These are phyloP conservation scores for Pipistrellus kuhlii DNA, from an alignment of 2,797 vertebrate species.

Conservation along the genomic window DNA sequence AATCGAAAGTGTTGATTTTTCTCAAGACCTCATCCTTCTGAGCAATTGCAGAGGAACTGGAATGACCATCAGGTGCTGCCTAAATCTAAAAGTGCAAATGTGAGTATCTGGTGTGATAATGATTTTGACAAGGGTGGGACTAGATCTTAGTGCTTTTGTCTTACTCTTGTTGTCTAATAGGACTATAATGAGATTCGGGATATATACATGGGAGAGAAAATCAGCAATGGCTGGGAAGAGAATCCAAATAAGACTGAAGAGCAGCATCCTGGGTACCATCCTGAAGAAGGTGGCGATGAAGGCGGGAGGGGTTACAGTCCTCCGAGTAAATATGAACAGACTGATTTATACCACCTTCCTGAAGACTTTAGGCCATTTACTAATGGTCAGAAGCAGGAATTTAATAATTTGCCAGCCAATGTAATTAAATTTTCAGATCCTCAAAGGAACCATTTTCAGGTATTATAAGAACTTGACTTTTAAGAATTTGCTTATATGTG, in stretches of 20 bases:
- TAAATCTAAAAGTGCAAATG: constrained; percentile 88
- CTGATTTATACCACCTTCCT: constrained; percentile 85
- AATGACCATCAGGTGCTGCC: constrained; percentile 84
- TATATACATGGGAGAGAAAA: constrained; percentile 83
- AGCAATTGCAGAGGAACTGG: constrained; percentile 89
- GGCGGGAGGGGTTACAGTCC: constrained; percentile 87
- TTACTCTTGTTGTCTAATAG: constrained; percentile 78
- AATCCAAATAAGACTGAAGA: constrained; percentile 76
- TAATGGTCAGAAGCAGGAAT: constrained; percentile 83
- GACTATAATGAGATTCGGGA: constrained; percentile 84
- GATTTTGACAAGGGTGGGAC: neutral
- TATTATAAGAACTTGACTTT: constrained; percentile 81
- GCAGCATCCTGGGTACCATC: constrained; percentile 84
- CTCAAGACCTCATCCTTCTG: constrained; percentile 85
- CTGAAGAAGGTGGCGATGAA: constrained; percentile 85
- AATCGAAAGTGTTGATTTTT: constrained; percentile 66
- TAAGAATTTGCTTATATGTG: constrained; percentile 2
- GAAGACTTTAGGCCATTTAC: constrained; percentile 87
- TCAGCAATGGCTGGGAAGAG: constrained; percentile 87
- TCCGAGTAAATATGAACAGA: constrained; percentile 85
- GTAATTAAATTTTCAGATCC: constrained; percentile 83
- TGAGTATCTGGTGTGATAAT: constrained; percentile 39
- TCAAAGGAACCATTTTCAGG: constrained; percentile 90
- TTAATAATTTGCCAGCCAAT: constrained; percentile 83
- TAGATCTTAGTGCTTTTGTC: neutral